Evolutionary conservation across 2,888 invertebrate species (phyloP).

Genomic region (Argyresthia goedartella): DNA sequence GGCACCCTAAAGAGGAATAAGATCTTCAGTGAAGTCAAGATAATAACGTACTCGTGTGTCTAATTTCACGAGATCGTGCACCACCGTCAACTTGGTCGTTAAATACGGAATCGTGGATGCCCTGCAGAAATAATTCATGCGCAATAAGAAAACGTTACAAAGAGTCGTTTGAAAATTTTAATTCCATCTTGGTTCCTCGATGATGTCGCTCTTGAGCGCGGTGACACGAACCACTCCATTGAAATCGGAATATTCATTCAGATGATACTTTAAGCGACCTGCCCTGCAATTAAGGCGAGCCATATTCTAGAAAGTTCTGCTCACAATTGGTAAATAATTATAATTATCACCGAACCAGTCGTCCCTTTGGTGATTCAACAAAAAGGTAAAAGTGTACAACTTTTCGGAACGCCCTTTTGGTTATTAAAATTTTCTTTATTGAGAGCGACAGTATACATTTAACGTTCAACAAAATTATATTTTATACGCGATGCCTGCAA

Average conservation of each 20-base stretch:
- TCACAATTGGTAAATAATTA: conserved; percentile 68
- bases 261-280: conserved; percentile 54
- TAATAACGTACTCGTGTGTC: too few species aligned
- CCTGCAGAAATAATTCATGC: conserved; percentile 48
- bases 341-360: conserved; percentile 56
- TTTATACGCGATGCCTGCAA: conserved; percentile 24
- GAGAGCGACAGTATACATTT: conserved; percentile 32
- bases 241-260: conserved; percentile 49
- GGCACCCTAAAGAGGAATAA: too few species aligned
- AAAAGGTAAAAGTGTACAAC: conserved; percentile 61
- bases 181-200: conserved; percentile 35
- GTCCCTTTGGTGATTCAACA: conserved; percentile 55
- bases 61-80: background rate
- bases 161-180: conserved; percentile 43
- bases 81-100: too few species aligned
- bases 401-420: conserved; percentile 47
- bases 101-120: conserved; percentile 24
- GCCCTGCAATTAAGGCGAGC: conserved; percentile 48
- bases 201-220: conserved; percentile 35
- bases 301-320: conserved; percentile 44
- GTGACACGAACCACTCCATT: conserved; percentile 36
- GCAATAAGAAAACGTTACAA: conserved; percentile 55
- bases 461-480: conserved; percentile 20
- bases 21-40: too few species aligned
- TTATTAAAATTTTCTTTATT: conserved; percentile 59